These are phyloP conservation scores for Rhinoderma darwinii DNA, from an alignment of 2,113 vertebrate species.

Conservation along the genomic window DNA sequence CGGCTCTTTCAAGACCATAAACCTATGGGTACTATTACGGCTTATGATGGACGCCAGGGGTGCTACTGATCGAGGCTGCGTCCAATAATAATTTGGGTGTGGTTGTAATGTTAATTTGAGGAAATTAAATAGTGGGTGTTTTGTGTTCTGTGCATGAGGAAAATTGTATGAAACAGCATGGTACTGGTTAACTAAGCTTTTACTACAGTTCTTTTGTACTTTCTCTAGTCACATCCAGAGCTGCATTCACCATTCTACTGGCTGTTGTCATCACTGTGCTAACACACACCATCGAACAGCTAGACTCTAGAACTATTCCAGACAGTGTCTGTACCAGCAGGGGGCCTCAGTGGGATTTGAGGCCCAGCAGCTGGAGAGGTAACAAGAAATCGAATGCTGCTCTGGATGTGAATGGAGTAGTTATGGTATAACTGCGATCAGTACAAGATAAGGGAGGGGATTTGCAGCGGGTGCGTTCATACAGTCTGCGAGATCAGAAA, in stretches of 20 bases:
- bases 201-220: too few species aligned
- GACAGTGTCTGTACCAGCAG: too few species aligned
- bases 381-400: neutral
- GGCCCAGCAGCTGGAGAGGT: neutral
- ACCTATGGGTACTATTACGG: neutral
- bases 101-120: too few species aligned
- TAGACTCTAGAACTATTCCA: too few species aligned
- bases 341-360: neutral
- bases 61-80: neutral
- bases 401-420: neutral
- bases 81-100: neutral
- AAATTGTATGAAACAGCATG: too few species aligned
- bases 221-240: neutral
- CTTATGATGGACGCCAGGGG: neutral
- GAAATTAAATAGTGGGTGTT: too few species aligned
- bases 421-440: neutral
- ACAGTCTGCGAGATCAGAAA: too few species aligned
- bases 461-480: too few species aligned
- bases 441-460: neutral
- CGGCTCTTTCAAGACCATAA: conserved; percentile 17
- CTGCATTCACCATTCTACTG: neutral
- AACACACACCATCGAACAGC: too few species aligned
- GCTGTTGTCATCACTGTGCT: too few species aligned
- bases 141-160: too few species aligned
- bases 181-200: too few species aligned